Base-by-base conservation (phyloP, 2,797 vertebrate species). In the Sebastes flavidus region DNA sequence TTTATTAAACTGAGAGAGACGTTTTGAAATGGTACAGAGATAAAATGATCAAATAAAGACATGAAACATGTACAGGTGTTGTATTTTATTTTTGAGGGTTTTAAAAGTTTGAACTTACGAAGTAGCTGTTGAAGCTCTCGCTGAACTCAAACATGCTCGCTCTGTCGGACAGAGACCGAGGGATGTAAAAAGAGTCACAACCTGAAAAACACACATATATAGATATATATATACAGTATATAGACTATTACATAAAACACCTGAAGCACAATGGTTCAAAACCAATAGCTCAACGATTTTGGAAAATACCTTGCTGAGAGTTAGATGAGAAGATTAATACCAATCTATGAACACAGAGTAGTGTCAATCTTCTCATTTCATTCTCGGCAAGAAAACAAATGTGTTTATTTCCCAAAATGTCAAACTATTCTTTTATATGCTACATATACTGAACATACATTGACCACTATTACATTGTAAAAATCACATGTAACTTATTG, bases 51-150 rank as follows among this genome's bases (percentile, higher is more conserved):
- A 25, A 36, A 18, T 20, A 58, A n/a, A 24, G 10, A 11, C 6
- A 24, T 58, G 1, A 1, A 25, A 29, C 5, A 42, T 65, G 24
- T 52, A 52, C 1, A 7, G 8, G 2, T 22, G 1, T 14, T 68
- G 2, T 18, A 5, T 14, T 68, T 2, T 36, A 4, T 34, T 34
- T 11, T 54, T 6, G 5, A 59, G 8, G 13, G 18, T 36, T 66
- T 66, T 8, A 25, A 55, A 16, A 6, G 9, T 12, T 52, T 59
- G 0, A 25, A 92, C 97, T 97, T 90, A 98, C 97, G 75, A 97
- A 97, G 92, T 97, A 97, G 78, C 95, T 97, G 91, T 95, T 97
- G 95, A 98, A 98, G 91, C 97, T 96, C 89, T 98, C 94, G 13
- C 91, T 94, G 90, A 95, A 95, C 61, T 95, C 97, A 71, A 97